Conservation (phyloP, 2,797 vertebrate genomes). For the Tangara arthus region DNA sequence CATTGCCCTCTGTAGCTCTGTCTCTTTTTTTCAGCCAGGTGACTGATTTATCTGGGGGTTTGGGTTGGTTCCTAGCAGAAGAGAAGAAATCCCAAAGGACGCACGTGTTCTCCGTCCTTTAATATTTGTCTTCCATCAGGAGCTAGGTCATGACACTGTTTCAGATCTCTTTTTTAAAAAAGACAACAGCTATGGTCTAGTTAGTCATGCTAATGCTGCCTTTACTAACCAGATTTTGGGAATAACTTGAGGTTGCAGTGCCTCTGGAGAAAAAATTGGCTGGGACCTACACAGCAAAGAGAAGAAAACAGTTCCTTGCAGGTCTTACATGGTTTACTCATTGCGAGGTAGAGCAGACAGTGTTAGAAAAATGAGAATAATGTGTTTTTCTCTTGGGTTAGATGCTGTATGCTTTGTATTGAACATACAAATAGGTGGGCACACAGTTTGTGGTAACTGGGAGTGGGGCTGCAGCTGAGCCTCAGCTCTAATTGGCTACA, state of each 20-base stretch:
- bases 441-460: not conserved
- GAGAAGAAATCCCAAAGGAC: not conserved
- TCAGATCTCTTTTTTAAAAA: not conserved
- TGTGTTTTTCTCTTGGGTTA: not conserved
- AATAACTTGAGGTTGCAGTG: not conserved
- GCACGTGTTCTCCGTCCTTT: rapidly evolving
- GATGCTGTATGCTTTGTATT: not conserved
- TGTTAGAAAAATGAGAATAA: not conserved
- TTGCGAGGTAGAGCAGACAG: not conserved
- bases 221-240: not conserved
- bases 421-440: not conserved
- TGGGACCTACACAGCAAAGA: not conserved
- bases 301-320: not conserved
- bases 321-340: not conserved
- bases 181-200: not conserved
- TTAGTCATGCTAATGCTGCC: not conserved
- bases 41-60: not conserved
- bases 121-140: not conserved
- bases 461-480: not conserved
- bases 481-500: not conserved
- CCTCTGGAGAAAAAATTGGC: not conserved
- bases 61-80: not conserved
- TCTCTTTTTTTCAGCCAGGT: not conserved
- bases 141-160: not conserved
- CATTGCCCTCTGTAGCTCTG: rapidly evolving